Percentiles rank a stretch among this genome's conserved stretches.
These are phyloP conservation scores for Buteo buteo DNA, from an alignment of 2,113 vertebrate species.

Conservation along the genomic window DNA sequence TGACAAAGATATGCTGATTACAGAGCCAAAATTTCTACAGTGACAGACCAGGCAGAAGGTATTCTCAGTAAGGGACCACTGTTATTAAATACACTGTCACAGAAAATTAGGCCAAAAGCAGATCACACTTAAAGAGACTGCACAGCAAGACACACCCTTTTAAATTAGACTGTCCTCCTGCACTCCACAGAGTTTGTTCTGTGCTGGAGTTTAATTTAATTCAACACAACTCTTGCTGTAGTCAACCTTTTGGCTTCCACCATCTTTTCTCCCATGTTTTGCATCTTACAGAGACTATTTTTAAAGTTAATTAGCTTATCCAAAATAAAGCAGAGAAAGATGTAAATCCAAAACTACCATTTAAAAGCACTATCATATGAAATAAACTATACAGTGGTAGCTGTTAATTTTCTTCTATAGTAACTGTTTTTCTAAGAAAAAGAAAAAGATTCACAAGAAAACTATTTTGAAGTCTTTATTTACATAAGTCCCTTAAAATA, in stretches of 20 bases:
- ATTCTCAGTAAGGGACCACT: constrained; percentile 42
- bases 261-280: constrained; percentile 53
- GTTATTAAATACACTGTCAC: constrained; percentile 57
- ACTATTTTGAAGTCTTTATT: not conserved
- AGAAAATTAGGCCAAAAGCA: constrained; percentile 51
- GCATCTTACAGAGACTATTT: constrained; percentile 47
- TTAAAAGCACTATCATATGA: not conserved
- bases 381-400: not conserved
- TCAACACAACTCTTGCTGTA: constrained; percentile 27
- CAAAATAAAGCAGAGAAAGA: constrained; percentile 39
- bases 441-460: not conserved
- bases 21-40: constrained; percentile 17
- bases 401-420: not conserved
- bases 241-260: constrained; percentile 62
- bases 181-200: constrained; percentile 8
- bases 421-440: not conserved
- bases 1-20: not conserved
- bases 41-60: constrained; percentile 54
- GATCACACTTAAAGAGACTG: constrained; percentile 14
- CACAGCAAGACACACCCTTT: constrained; percentile 47
- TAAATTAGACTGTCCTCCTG: constrained; percentile 12
- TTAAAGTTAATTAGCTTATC: constrained; percentile 60
- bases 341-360: not conserved
- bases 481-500: not conserved
- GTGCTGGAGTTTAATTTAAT: constrained; percentile 42